A percentile compares a stretch with the other conserved stretches of the same genome.
phyloP scores from a whole-genome alignment of 2,113 vertebrate species.

The Notarius lentiginosus region DNA sequence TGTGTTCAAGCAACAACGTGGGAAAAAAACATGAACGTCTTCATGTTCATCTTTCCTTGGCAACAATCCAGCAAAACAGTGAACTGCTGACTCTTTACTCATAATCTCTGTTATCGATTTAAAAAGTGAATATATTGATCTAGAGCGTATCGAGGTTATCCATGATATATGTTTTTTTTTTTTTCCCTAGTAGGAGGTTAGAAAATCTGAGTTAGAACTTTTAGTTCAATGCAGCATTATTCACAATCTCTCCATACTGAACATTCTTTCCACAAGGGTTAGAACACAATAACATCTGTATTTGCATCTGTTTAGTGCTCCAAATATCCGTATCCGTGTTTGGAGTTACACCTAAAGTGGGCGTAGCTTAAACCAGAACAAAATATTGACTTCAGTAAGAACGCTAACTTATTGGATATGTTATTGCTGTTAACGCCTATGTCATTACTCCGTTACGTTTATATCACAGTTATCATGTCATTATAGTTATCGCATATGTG shows the following conservation, averaged over 20 bases:
- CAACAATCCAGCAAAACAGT: no score
- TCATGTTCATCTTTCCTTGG: no score
- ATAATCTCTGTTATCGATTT: no score
- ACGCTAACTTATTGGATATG: not conserved
- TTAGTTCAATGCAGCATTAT: not conserved
- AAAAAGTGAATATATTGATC: no score
- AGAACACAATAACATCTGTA: not conserved
- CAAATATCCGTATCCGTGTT: not conserved
- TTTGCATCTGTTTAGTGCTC: not conserved
- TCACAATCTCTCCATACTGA: not conserved
- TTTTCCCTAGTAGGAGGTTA: not conserved
- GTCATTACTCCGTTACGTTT: not conserved
- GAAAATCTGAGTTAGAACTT: not conserved
- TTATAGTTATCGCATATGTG: no score
- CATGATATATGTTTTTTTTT: not conserved
- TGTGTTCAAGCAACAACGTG: no score
- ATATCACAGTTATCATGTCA: not conserved
- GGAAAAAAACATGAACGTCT: no score
- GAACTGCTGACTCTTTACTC: no score
- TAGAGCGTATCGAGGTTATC: no score
- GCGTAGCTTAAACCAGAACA: not conserved
- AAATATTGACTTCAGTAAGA: not conserved
- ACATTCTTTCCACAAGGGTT: not conserved
- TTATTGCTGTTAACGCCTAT: not conserved
- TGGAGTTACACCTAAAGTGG: not conserved